Base-by-base conservation (phyloP, 1,140 invertebrate species). In the Temnothorax curvispinosus region DNA sequence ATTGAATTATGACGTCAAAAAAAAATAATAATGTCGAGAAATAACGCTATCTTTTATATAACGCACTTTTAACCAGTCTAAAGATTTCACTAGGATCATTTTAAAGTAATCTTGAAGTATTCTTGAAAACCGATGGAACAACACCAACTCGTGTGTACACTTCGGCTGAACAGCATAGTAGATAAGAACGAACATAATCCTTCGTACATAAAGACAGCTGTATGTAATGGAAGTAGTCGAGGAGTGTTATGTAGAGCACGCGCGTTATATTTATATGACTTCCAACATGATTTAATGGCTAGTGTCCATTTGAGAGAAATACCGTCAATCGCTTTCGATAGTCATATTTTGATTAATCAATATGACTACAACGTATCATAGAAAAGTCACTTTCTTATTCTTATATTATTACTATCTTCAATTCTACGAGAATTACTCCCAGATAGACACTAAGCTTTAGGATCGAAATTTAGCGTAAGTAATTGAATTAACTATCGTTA, bases 31-130 rank as follows among this genome's bases (percentile, higher is more conserved):
- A 67, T 50, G 65, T 47, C 65, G 5, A 47, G 21, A 69, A 69
- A 47, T 44, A 69, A 69, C 4, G 41, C 58, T 88, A 91, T 92
- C 80, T 92, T 88, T 91, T 91, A 75, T 92, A 91, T 87, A 62
- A 85, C 47, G 56, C 58, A 88, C 65, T 72, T 80, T 72, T 86
- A 44, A 87, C 87, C 82, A 87, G 71, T 90, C 41, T 64, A 67
- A 87, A 91, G 78, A 91, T 89, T 81, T 87, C n/a, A 21, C n/a
- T 81, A 88, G 86, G 86, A 87, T 89, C 65, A 86, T 60, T 65
- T 62, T 47, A n/a, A 74, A 71, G 27, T 87, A 82, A 87, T 67
- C 27, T 8, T 52, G n/a, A 58, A 58, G 27, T 84, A 74, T 58
- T 58, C 54, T 84, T 44, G 13, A 82, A 47, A 60, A 84, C 41